Evolutionary conservation across 2,797 vertebrate species (phyloP).

Genomic region (Crenuchus spilurus): DNA sequence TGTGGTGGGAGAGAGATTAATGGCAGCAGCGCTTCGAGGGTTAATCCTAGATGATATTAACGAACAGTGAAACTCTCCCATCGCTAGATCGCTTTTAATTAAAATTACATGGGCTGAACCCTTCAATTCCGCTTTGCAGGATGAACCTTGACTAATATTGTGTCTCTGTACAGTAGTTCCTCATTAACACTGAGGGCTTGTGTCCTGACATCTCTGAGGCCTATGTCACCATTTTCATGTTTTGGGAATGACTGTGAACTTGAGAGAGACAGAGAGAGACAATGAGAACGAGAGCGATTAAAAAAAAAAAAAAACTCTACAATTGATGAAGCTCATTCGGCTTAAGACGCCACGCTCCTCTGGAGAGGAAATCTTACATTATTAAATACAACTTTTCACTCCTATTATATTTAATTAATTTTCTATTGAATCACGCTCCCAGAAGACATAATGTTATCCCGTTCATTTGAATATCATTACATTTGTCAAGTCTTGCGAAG

Average conservation of each 20-base stretch:
- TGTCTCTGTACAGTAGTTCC: not conserved
- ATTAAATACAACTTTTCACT: constrained; percentile 77
- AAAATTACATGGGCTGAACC: constrained; percentile 21
- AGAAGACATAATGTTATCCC: constrained; percentile 76
- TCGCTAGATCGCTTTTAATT: constrained; percentile 37
- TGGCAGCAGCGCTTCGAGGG: constrained; percentile 4
- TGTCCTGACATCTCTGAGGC: not conserved
- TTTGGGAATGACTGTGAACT: not conserved
- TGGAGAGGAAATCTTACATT: constrained; percentile 76
- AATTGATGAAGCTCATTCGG: constrained; percentile 59
- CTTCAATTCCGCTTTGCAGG: not conserved
- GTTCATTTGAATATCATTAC: constrained; percentile 79
- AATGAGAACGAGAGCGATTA: not conserved
- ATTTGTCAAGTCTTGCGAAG: constrained; percentile 75
- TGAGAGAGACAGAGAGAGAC: not conserved
- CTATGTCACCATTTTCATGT: not conserved
- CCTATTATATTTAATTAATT: constrained; percentile 80
- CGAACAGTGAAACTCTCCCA: constrained; percentile 36
- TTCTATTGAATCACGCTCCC: constrained; percentile 75
- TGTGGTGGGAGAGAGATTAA: constrained; percentile 18
- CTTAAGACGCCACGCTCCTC: constrained; percentile 63
- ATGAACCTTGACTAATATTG: constrained; percentile 30
- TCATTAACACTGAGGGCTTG: not conserved
- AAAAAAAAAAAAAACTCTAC: not conserved
- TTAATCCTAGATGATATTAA: constrained; percentile 28